Evolutionary conservation across 2,113 vertebrate species (phyloP).

Genomic region (Pelodiscus sinensis): DNA sequence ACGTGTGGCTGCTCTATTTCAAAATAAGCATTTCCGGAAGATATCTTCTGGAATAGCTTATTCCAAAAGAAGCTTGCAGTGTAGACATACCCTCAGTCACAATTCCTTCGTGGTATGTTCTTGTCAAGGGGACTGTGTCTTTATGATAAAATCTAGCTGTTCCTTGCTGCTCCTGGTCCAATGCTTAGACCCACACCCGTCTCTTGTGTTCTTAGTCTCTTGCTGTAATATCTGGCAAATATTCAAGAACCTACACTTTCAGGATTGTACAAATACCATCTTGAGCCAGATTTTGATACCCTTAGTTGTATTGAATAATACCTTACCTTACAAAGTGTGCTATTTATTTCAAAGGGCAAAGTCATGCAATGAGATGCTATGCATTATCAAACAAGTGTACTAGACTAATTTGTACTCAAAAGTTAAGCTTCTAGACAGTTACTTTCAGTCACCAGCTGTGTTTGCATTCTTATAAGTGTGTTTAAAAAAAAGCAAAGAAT

Average conservation of each 20-base stretch:
- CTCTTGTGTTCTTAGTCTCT: neutral
- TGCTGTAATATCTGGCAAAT: neutral
- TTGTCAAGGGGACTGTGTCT: neutral
- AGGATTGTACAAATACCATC: neutral
- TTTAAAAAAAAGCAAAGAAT: neutral
- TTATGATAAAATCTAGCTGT: neutral
- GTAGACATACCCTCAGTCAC: neutral
- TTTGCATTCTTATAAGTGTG: neutral
- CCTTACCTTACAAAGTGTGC: neutral
- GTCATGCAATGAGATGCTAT: rapidly evolving
- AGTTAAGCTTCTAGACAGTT: neutral
- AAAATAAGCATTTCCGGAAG: too few species aligned
- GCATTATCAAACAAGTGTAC: neutral
- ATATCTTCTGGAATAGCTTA: too few species aligned
- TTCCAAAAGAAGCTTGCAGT: too few species aligned
- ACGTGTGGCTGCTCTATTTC: too few species aligned
- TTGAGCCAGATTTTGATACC: neutral
- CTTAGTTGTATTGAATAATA: neutral
- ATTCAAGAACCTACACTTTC: neutral
- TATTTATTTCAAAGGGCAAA: neutral
- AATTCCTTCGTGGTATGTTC: neutral
- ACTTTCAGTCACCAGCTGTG: neutral
- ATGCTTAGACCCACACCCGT: neutral
- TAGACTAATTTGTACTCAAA: neutral
- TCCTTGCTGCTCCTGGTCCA: neutral